Evolutionary conservation across 2,888 invertebrate species (phyloP), one percentile per base, ranked within the genome.

Genomic region (Nephrotoma flavescens): DNA sequence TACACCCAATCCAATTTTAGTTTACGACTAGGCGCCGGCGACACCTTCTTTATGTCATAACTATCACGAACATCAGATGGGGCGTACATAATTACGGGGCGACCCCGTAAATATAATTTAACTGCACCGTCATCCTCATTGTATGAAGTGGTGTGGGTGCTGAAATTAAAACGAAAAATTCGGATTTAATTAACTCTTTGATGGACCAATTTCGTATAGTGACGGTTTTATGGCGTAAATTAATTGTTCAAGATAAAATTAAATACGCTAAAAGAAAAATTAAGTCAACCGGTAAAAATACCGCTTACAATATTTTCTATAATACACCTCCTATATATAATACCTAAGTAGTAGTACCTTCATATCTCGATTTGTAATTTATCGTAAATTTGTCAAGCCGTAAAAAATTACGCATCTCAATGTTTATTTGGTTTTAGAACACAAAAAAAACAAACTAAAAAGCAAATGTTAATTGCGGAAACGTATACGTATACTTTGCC

Each of bases 1-100:
- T 95, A 96, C 90, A 95, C 97, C 98, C 98, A 98, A 91, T 98
- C 98, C 86, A 98, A 92, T 91, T 96, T 96, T 86, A 98, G 94
- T 90, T 96, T 96, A 90, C 94, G 95, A 87, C 94, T 93, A 4
- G 98, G 98, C 4, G 96, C 95, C 6, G 95, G 95, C 44, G 94
- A 95, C 83, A 96, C 96, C 92, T 96, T 96, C 88, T 95, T 95
- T 45, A 95, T 94, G 89, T 96, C 95, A 92, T 96, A 95, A 88
- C 93, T 93, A 85, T 96, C 95, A 86, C 94, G 90, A 52, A 94
- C 92, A 86, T 93, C 93, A 41, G 94, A 93, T 3, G 98, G 97
- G 4, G 95, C 95, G 91, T 96, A 95, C 88, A 98, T 92, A 87
- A 95, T 93, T 88, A 98, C 93, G 0, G 97, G 96, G 87, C 97